Conservation (phyloP, 2,888 invertebrate genomes). For the Seira sanloemensis region DNA sequence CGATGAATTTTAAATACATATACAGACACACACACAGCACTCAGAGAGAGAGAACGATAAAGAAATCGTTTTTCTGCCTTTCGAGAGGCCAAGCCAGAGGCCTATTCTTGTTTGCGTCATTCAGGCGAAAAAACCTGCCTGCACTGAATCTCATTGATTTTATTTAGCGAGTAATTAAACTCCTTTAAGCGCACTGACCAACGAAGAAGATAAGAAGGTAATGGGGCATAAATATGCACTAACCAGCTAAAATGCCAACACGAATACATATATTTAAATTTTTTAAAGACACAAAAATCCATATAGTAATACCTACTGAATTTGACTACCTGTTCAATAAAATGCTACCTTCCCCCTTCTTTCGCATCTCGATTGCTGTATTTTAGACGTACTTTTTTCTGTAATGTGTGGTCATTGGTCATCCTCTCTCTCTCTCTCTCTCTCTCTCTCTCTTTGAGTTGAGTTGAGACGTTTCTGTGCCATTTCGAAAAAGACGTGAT, state of each 20-base stretch:
- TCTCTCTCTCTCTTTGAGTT: not conserved
- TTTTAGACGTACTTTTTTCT: not conserved
- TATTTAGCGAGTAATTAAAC: conserved; percentile 14
- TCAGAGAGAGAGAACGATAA: not conserved
- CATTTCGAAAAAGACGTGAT: no score
- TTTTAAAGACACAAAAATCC: not conserved
- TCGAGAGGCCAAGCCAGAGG: conserved; percentile 55
- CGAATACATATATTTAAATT: not conserved
- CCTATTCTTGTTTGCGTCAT: conserved; percentile 26
- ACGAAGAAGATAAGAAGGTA: not conserved
- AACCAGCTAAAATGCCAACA: not conserved
- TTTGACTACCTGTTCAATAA: not conserved
- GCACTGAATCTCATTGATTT: conserved; percentile 54
- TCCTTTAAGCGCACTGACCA: not conserved
- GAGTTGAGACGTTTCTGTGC: no score
- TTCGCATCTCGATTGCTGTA: not conserved
- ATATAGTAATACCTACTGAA: not conserved
- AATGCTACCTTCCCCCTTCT: not conserved
- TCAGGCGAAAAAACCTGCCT: conserved; percentile 47
- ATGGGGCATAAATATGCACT: not conserved
- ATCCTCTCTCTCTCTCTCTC: not conserved
- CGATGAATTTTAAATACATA: no score
- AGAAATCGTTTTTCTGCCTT: not conserved
- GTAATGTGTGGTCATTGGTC: not conserved
- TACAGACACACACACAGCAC: no score